These are phyloP conservation scores for Caenorhabditis wallacei DNA, from an alignment of 2,888 invertebrate genomes.

Conservation along the genomic window DNA sequence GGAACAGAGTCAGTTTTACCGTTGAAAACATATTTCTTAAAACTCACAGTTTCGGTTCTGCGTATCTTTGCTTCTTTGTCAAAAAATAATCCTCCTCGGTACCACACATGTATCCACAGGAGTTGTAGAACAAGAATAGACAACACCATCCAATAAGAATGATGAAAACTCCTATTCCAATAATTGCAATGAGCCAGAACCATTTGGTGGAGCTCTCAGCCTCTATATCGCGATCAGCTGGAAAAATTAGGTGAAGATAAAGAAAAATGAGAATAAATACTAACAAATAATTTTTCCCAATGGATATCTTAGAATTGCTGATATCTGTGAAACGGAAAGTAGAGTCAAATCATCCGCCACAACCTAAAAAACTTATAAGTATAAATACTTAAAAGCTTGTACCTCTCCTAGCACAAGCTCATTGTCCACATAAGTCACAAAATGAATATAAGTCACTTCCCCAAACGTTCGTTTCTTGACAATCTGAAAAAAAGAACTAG, in stretches of 20 bases:
- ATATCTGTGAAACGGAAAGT: conserved; percentile 60
- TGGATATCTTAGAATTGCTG: conserved; percentile 63
- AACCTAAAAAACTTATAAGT: conserved; percentile 48
- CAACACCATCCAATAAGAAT: conserved; percentile 68
- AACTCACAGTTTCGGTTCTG: not conserved
- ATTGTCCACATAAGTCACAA: conserved; percentile 53
- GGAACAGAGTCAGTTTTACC: conserved; percentile 19
- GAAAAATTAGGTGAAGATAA: too few relatives aligned
- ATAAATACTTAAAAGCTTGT: not conserved
- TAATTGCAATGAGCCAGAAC: conserved; percentile 48
- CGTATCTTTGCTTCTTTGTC: conserved; percentile 12
- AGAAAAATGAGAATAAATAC: too few relatives aligned
- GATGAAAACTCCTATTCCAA: conserved; percentile 56
- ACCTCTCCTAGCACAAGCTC: conserved; percentile 63
- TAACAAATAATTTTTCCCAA: conserved; percentile 52
- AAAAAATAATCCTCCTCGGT: conserved; percentile 34
- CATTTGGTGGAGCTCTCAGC: conserved; percentile 47
- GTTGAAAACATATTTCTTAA: not conserved
- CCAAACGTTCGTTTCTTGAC: conserved; percentile 40
- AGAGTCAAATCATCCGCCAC: conserved; percentile 64
- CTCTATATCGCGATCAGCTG: conserved; percentile 62
- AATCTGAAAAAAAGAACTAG: conserved; percentile 64
- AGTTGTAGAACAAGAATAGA: conserved; percentile 67
- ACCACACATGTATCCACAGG: conserved; percentile 55
- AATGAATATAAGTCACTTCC: conserved; percentile 50